These are phyloP conservation scores for Gymnodraco acuticeps DNA, from an alignment of 2,797 vertebrate genomes.

Conservation along the genomic window DNA sequence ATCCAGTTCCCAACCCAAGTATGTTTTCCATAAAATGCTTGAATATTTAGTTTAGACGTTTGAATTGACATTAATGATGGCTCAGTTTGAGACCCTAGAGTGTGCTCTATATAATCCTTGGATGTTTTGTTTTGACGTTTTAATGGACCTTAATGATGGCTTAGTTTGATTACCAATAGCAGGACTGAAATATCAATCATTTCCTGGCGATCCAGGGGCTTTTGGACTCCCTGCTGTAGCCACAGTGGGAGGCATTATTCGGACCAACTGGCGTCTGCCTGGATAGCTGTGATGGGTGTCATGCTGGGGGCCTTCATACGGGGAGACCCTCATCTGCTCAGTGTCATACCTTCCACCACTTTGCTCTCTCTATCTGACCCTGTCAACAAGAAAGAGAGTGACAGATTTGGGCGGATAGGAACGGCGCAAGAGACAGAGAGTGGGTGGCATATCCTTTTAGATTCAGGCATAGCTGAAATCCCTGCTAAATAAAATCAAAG, in stretches of 20 bases:
- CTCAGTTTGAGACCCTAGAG: slow-evolving; percentile 31
- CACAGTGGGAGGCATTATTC: slow-evolving; percentile 56
- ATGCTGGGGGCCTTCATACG: slow-evolving; percentile 67
- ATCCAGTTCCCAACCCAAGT: too few species aligned
- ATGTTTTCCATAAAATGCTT: slow-evolving; percentile 1
- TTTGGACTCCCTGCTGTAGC: slow-evolving; percentile 51
- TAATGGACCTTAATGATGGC: slow-evolving; percentile 35
- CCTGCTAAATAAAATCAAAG: slow-evolving; percentile 76
- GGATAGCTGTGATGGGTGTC: slow-evolving; percentile 72
- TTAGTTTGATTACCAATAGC: slow-evolving; percentile 52
- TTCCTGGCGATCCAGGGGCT: slow-evolving; percentile 37
- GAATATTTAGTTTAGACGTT: slow-evolving; percentile 34
- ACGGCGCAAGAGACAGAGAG: slow-evolving; percentile 49
- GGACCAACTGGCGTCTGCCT: slow-evolving; percentile 77
- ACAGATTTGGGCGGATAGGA: slow-evolving; percentile 61
- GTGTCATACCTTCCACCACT: slow-evolving; percentile 76
- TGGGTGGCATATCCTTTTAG: slow-evolving; percentile 71
- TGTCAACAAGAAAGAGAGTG: slow-evolving; percentile 68
- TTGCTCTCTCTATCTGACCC: slow-evolving; percentile 82
- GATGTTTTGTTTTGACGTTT: slow-evolving; percentile 37
- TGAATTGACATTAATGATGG: slow-evolving; percentile 34
- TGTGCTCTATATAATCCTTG: slow-evolving; percentile 4
- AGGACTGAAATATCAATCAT: slow-evolving; percentile 47
- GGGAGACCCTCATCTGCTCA: slow-evolving; percentile 81
- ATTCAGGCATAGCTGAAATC: slow-evolving; percentile 71